phyloP scores from a whole-genome alignment of 1,140 invertebrate species.

The Mactra quadrangularis region DNA sequence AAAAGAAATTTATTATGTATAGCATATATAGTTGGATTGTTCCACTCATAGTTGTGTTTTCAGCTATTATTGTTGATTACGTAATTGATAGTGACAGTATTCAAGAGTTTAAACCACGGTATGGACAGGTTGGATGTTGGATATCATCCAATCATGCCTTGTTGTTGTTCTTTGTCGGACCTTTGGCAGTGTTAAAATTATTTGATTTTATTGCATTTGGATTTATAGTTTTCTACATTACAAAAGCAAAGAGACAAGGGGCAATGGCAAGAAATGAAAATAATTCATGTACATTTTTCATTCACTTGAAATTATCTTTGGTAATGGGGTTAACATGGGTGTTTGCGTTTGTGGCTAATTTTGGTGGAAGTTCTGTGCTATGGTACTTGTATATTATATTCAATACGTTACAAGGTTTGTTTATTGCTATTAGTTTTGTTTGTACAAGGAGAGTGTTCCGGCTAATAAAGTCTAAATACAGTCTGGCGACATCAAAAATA shows the following conservation, averaged over 20 bases:
- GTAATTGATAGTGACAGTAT: slow-evolving; percentile 35
- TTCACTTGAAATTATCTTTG: slow-evolving; percentile 85
- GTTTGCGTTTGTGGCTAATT: slow-evolving; percentile 16
- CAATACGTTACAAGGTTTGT: slow-evolving; percentile 30
- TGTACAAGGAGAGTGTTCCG: slow-evolving; percentile 14
- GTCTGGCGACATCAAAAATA: no score
- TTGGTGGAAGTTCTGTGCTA: not conserved
- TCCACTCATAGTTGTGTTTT: slow-evolving; percentile 83
- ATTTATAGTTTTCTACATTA: slow-evolving; percentile 83
- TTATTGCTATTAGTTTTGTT: slow-evolving; percentile 22
- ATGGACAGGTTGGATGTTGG: slow-evolving; percentile 83
- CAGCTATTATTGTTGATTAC: slow-evolving; percentile 83
- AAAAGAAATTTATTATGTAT: slow-evolving; percentile 16
- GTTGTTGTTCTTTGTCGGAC: slow-evolving; percentile 79
- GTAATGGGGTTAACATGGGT: slow-evolving; percentile 82
- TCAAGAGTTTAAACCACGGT: slow-evolving; percentile 61
- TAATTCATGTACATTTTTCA: slow-evolving; percentile 73
- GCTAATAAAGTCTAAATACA: not conserved
- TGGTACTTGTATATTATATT: slow-evolving; percentile 26
- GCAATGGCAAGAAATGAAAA: slow-evolving; percentile 56
- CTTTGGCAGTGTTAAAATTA: slow-evolving; percentile 76
- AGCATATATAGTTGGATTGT: slow-evolving; percentile 29
- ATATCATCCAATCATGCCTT: slow-evolving; percentile 73
- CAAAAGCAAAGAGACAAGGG: slow-evolving; percentile 68
- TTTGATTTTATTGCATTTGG: slow-evolving; percentile 78